Conservation (phyloP, 2,888 invertebrate species). For the Tigriopus californicus region DNA sequence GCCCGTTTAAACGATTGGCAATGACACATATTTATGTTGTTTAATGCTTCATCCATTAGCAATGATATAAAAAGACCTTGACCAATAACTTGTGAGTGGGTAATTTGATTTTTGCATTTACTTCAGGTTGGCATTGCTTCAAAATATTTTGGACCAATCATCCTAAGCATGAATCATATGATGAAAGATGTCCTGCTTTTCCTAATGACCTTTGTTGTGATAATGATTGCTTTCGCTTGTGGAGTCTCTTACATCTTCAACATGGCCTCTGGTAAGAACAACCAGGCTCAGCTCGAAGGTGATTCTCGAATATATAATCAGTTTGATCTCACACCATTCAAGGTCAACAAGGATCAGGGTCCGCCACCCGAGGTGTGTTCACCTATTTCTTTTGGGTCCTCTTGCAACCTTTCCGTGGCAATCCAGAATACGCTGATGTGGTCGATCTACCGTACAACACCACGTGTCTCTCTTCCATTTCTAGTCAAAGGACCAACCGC, state of each 20-base stretch:
- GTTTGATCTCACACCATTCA: no score
- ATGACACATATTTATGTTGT: no score
- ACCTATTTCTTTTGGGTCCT: conserved; percentile 11
- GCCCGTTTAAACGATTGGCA: no score
- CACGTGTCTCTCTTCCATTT: not conserved
- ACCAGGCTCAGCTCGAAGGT: no score
- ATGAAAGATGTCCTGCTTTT: conserved; percentile 12
- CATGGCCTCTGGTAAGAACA: conserved; percentile 1
- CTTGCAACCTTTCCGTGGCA: conserved; percentile 8
- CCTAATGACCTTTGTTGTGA: conserved; percentile 9
- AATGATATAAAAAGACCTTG: no score
- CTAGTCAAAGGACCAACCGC: not conserved
- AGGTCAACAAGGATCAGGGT: conserved; percentile 1
- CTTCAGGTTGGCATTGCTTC: conserved; percentile 10
- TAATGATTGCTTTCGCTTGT: conserved; percentile 11
- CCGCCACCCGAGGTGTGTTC: not conserved
- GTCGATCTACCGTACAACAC: conserved; percentile 8
- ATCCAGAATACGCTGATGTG: conserved; percentile 10
- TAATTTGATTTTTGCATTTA: no score
- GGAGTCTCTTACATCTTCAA: conserved; percentile 13
- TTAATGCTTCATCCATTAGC: no score
- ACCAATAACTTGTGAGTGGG: no score
- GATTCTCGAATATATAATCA: no score
- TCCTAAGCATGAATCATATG: conserved; percentile 5
- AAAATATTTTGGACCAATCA: conserved; percentile 11